Percentiles rank a stretch among this genome's conserved stretches.
Conservation (phyloP, 2,797 vertebrate genomes). For the Zenarchopterus dispar region DNA sequence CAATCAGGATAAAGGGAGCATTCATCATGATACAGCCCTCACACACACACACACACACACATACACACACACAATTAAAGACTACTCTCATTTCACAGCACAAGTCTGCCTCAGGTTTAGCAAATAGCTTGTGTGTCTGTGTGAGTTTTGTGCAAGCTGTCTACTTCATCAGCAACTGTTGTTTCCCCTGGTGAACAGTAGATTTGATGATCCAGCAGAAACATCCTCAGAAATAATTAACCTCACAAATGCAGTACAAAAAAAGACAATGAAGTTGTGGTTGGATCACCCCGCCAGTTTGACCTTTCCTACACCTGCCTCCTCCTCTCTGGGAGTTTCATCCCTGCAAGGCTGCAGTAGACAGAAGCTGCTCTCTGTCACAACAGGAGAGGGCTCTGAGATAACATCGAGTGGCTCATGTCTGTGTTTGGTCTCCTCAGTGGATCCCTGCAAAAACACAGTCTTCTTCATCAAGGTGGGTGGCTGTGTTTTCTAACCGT, state of each 20-base stretch:
- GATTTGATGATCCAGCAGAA: conserved; percentile 29
- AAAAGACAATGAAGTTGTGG: conserved; percentile 9
- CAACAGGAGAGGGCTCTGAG: conserved; percentile 48
- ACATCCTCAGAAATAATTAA: conserved; percentile 45
- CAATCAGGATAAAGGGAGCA: conserved; percentile 47
- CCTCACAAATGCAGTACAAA: conserved; percentile 25
- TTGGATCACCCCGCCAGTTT: not conserved
- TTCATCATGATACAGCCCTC: conserved; percentile 23
- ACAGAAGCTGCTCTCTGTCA: conserved; percentile 32
- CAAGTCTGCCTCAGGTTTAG: too few relatives aligned
- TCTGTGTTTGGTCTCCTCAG: conserved; percentile 22
- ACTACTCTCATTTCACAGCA: not conserved
- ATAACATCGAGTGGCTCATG: conserved; percentile 43
- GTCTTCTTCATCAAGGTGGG: conserved; percentile 36
- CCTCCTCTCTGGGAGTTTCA: not conserved
- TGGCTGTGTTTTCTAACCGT: conserved; percentile 26
- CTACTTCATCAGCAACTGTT: conserved; percentile 15
- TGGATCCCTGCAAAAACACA: not conserved
- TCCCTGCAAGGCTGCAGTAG: not conserved
- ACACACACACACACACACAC: not conserved
- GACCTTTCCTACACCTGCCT: conserved; percentile 13
- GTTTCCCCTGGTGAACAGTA: conserved; percentile 19
- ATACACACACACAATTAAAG: not conserved
- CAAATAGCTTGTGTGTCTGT: not conserved
- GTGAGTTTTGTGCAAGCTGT: not conserved